Conservation (phyloP, 2,797 vertebrate species). For the Onychomys arenicola region DNA sequence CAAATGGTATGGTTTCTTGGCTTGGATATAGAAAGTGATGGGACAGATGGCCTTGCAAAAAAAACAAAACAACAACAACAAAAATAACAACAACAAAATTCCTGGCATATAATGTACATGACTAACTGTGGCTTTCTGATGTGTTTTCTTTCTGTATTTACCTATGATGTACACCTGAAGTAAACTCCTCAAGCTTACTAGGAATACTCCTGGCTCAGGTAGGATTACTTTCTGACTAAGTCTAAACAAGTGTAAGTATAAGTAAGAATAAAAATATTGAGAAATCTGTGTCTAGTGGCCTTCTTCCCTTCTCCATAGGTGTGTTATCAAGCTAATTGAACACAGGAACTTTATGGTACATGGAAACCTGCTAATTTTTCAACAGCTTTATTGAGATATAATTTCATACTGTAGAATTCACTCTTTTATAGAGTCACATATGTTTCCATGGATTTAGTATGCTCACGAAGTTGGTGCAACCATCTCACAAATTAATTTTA, state of each 20-base stretch:
- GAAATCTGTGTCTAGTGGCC: background rate
- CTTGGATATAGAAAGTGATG: background rate
- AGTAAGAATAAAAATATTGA: background rate
- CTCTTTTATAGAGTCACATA: background rate
- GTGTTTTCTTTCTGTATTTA: background rate
- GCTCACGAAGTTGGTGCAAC: background rate
- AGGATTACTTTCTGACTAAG: background rate
- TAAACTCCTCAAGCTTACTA: constrained; percentile 15
- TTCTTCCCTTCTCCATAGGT: background rate
- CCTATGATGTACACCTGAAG: background rate
- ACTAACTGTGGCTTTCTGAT: background rate
- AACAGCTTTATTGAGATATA: background rate
- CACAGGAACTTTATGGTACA: background rate
- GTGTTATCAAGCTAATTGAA: background rate
- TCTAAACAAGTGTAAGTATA: background rate
- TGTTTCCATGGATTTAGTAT: background rate
- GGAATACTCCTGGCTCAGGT: background rate
- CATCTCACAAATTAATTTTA: background rate
- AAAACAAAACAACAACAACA: background rate
- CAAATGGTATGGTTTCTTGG: background rate
- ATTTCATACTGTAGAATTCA: background rate
- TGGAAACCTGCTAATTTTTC: constrained; percentile 10
- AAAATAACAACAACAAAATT: no score
- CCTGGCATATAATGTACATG: background rate
- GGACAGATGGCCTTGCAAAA: background rate